Conservation (phyloP, 2,113 vertebrate species). For the Sapajus apella region DNA sequence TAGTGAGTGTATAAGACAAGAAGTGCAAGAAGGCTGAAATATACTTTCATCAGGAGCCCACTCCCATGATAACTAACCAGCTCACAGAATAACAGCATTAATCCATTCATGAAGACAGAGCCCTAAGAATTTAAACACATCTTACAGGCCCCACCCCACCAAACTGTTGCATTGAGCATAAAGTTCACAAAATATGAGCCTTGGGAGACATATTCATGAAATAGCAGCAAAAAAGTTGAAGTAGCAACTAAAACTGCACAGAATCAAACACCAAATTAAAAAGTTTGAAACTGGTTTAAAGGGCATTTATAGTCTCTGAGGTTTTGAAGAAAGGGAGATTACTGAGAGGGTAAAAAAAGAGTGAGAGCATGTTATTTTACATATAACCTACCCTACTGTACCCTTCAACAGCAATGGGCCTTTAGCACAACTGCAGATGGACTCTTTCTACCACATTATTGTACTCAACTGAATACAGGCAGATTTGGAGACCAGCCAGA, state of each 20-base stretch:
- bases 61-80: not conserved
- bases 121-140: not conserved
- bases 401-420: not conserved
- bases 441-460: not conserved
- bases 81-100: not conserved
- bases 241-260: not conserved
- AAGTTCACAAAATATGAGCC: not conserved
- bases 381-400: not conserved
- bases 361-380: not conserved
- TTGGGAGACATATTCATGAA: not conserved
- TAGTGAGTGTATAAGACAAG: not conserved
- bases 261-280: not conserved
- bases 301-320: not conserved
- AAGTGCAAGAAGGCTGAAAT: not conserved
- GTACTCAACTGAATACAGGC: not conserved
- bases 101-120: not conserved
- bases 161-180: not conserved
- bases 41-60: not conserved
- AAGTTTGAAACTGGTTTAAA: not conserved
- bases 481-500: not conserved
- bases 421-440: not conserved
- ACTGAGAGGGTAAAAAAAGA: not conserved
- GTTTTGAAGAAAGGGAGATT: conserved; percentile 9
- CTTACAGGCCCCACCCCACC: not conserved
- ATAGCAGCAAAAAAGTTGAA: not conserved